These are phyloP conservation scores for Chrysocyon brachyurus DNA, from an alignment of 2,797 vertebrate genomes.

Conservation along the genomic window DNA sequence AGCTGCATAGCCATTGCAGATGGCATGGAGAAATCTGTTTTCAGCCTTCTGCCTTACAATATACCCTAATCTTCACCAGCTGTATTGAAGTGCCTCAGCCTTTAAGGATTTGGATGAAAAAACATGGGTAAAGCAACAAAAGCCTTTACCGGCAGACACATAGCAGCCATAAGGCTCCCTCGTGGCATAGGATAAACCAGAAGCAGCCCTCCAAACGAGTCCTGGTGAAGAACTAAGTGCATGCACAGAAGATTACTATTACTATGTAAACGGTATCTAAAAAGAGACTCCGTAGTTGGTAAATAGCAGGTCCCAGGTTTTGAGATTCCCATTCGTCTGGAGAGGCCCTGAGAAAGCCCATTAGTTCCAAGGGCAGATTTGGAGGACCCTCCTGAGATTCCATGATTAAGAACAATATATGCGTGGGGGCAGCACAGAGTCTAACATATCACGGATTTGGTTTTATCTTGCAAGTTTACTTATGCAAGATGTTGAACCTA, in stretches of 20 bases:
- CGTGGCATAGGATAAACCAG: neutral
- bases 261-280: neutral
- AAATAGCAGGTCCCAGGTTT: neutral
- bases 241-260: neutral
- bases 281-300: neutral
- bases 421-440: neutral
- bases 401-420: neutral
- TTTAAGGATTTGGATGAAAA: slow-evolving; percentile 78
- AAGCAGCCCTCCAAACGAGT: neutral
- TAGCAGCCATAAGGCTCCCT: neutral
- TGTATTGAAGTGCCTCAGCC: slow-evolving; percentile 60
- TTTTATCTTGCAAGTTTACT: neutral
- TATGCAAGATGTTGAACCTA: neutral
- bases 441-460: neutral
- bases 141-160: slow-evolving; percentile 48
- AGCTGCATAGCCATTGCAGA: slow-evolving; percentile 54
- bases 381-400: neutral
- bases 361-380: neutral
- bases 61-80: slow-evolving; percentile 75
- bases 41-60: slow-evolving; percentile 65
- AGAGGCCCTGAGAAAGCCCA: neutral
- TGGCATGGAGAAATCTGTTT: slow-evolving; percentile 75
- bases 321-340: neutral
- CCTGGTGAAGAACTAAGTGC: neutral
- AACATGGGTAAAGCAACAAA: slow-evolving; percentile 55